phyloP scores from a whole-genome alignment of 2,888 invertebrate species.

The Drosophila monieri region DNA sequence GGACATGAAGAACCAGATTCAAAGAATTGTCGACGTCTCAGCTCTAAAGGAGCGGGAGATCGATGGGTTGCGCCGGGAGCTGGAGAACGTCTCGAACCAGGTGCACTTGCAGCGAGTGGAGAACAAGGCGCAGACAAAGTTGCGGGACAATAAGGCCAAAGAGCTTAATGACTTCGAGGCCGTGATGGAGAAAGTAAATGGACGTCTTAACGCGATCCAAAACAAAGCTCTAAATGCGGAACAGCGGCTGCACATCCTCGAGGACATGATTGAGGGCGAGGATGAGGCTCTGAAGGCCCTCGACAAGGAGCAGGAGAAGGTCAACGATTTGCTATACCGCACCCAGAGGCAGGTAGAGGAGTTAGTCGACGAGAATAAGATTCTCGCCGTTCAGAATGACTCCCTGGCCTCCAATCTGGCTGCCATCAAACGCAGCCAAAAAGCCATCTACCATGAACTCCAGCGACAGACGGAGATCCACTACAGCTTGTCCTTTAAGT shows the following conservation, averaged over 20 bases:
- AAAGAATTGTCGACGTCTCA: conserved; percentile 79
- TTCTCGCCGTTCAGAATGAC: conserved; percentile 65
- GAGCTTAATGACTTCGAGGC: conserved; percentile 62
- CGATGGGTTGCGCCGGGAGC: conserved; percentile 75
- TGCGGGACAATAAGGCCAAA: conserved; percentile 52
- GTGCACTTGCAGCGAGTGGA: conserved; percentile 79
- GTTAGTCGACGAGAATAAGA: conserved; percentile 75
- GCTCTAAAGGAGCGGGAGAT: conserved; percentile 83
- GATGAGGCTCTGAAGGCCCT: conserved; percentile 70
- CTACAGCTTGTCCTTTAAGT: conserved; percentile 85
- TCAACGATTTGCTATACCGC: conserved; percentile 80
- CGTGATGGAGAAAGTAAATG: conserved; percentile 61
- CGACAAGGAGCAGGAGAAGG: conserved; percentile 74
- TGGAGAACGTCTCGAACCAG: conserved; percentile 77
- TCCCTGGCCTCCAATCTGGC: conserved; percentile 65
- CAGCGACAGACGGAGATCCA: conserved; percentile 86
- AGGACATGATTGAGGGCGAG: conserved; percentile 82
- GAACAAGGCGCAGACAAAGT: conserved; percentile 72
- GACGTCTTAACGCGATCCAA: conserved; percentile 68
- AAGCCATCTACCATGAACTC: conserved; percentile 84
- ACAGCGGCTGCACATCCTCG: conserved; percentile 81
- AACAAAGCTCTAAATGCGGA: conserved; percentile 78
- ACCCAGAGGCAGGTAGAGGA: conserved; percentile 78
- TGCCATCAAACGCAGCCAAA: conserved; percentile 62
- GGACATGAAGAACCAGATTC: conserved; percentile 79